These are phyloP conservation scores for Salticus scenicus DNA, from an alignment of 2,888 invertebrate species.

Conservation along the genomic window DNA sequence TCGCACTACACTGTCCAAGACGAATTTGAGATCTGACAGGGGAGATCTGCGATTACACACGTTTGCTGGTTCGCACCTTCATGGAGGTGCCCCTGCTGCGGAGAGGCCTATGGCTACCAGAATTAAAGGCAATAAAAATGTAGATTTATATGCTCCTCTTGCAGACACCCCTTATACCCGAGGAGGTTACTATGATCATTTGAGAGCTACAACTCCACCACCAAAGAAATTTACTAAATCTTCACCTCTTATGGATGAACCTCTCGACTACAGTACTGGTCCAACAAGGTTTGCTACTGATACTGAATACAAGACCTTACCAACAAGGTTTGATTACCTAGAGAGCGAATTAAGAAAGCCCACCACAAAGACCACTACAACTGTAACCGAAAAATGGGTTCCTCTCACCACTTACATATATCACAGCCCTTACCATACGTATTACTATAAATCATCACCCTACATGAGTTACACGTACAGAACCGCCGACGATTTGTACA, in stretches of 20 bases:
- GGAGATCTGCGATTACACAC: constrained; percentile 55
- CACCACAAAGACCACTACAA: constrained; percentile 31
- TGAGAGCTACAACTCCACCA: constrained; percentile 35
- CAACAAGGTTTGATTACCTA: neutral
- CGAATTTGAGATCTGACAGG: constrained; percentile 69
- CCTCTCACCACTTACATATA: constrained; percentile 60
- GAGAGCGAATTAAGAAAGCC: constrained; percentile 21
- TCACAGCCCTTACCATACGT: constrained; percentile 43
- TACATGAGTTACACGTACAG: constrained; percentile 52
- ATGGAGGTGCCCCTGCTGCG: constrained; percentile 38
- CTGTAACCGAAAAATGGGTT: constrained; percentile 51
- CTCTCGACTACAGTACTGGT: neutral
- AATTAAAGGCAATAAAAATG: neutral
- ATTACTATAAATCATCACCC: constrained; percentile 43
- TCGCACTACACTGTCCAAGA: constrained; percentile 63
- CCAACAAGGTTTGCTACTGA: constrained; percentile 22
- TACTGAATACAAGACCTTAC: constrained; percentile 27
- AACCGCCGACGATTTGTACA: constrained; percentile 60
- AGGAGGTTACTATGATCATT: constrained; percentile 49
- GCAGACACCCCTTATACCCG: constrained; percentile 21
- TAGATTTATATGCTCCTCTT: constrained; percentile 46
- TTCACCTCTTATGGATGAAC: neutral
- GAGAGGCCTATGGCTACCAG: neutral
- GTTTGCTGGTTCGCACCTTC: constrained; percentile 61
- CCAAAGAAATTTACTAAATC: neutral